A percentile compares a stretch with the other conserved stretches of the same genome.
Conservation (phyloP, 2,797 vertebrate species). For the Scolopax bukidnonensis region DNA sequence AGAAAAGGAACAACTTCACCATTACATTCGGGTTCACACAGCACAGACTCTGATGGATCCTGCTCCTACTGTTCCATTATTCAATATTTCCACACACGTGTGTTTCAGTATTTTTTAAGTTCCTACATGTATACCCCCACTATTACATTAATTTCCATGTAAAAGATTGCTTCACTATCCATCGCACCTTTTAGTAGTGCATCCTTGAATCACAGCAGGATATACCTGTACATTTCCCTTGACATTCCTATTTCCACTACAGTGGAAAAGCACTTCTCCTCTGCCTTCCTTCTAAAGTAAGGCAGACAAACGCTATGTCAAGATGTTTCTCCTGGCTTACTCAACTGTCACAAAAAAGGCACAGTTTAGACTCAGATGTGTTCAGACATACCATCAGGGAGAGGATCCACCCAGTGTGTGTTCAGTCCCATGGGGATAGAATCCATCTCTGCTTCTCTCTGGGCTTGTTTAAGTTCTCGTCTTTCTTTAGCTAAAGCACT, state of each 20-base stretch:
- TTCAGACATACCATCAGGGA: slow-evolving; percentile 89
- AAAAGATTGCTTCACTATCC: neutral
- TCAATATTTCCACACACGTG: neutral
- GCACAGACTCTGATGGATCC: neutral
- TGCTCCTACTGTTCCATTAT: neutral
- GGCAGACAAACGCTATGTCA: neutral
- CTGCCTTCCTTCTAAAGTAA: neutral
- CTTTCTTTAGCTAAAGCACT: slow-evolving; percentile 96
- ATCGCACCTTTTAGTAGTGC: neutral
- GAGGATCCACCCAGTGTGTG: slow-evolving; percentile 98
- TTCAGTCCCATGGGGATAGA: slow-evolving; percentile 99
- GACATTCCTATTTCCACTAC: neutral
- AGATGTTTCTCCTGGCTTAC: neutral
- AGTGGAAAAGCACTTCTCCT: neutral
- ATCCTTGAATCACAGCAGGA: neutral
- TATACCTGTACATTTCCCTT: neutral
- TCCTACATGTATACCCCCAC: fast-evolving
- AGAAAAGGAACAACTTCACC: neutral
- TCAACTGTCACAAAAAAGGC: neutral
- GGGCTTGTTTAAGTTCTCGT: slow-evolving; percentile 94
- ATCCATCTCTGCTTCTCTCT: slow-evolving; percentile 98
- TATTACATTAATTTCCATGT: neutral
- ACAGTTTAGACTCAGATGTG: neutral
- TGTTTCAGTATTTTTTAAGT: neutral
- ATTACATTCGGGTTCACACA: neutral